A percentile compares a stretch with the other conserved stretches of the same genome.
Conservation (phyloP, 1,140 invertebrate genomes). For the Eupristina koningsbergeri region DNA sequence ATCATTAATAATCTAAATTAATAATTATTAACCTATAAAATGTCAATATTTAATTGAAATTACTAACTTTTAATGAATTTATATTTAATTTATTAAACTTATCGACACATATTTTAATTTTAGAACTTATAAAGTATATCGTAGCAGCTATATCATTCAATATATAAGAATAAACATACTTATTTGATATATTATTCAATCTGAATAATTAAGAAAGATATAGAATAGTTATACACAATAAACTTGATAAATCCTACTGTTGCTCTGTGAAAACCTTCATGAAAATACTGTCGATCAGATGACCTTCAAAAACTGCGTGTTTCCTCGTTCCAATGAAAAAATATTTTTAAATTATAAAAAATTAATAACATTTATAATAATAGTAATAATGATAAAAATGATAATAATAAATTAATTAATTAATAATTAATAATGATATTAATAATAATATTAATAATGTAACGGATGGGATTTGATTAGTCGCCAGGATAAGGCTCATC, state of each 20-base stretch:
- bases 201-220: neutral
- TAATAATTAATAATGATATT: slow-evolving; percentile 7
- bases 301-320: neutral
- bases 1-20: neutral
- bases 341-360: neutral
- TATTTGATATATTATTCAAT: too few relatives aligned
- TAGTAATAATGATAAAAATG: neutral
- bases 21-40: too few relatives aligned
- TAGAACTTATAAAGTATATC: too few relatives aligned
- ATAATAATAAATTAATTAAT: neutral
- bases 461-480: too few relatives aligned
- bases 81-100: too few relatives aligned
- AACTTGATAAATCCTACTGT: too few relatives aligned
- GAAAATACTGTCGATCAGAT: slow-evolving; percentile 6
- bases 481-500: too few relatives aligned
- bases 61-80: too few relatives aligned
- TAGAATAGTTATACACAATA: neutral
- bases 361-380: neutral
- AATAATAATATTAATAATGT: slow-evolving; percentile 4
- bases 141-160: too few relatives aligned
- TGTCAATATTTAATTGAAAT: too few relatives aligned
- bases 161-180: too few relatives aligned
- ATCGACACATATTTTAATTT: too few relatives aligned
- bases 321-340: slow-evolving; percentile 2
- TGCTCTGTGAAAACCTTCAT: neutral